Conservation (phyloP, 1,140 invertebrate species). For the Bombus huntii region DNA sequence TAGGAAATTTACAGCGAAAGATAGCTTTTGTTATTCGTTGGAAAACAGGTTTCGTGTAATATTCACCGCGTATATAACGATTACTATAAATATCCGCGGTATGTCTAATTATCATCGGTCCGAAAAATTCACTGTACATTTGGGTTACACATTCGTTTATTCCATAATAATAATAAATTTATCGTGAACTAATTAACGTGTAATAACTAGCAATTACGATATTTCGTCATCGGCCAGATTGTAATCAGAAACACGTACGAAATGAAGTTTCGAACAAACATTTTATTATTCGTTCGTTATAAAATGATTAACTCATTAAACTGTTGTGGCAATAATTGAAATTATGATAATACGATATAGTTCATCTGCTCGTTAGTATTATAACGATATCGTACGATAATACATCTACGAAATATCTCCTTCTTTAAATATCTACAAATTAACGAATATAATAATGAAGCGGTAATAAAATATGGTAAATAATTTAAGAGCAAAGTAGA, state of each 20-base stretch:
- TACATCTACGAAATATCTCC: background rate
- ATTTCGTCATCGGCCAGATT: background rate
- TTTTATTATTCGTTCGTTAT: background rate
- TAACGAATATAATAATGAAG: background rate
- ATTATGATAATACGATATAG: background rate
- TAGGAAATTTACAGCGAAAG: too few species aligned
- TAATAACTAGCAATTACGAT: background rate
- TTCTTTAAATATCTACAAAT: background rate
- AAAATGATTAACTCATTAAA: background rate
- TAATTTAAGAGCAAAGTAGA: background rate
- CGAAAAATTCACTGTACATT: background rate
- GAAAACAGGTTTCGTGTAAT: too few species aligned
- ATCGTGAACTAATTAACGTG: background rate
- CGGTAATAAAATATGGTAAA: background rate
- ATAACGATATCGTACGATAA: background rate
- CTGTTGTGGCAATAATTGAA: background rate
- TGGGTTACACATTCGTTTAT: background rate
- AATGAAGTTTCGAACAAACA: background rate
- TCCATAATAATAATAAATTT: background rate
- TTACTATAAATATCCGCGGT: too few species aligned
- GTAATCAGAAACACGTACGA: background rate
- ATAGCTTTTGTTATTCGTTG: too few species aligned
- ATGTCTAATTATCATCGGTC: too few species aligned
- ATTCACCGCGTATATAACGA: background rate
- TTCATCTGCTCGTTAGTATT: background rate